Evolutionary conservation across 2,888 invertebrate genomes (phyloP), one percentile per base, ranked within the genome.

Genomic region (Eudasyphora cyanicolor): DNA sequence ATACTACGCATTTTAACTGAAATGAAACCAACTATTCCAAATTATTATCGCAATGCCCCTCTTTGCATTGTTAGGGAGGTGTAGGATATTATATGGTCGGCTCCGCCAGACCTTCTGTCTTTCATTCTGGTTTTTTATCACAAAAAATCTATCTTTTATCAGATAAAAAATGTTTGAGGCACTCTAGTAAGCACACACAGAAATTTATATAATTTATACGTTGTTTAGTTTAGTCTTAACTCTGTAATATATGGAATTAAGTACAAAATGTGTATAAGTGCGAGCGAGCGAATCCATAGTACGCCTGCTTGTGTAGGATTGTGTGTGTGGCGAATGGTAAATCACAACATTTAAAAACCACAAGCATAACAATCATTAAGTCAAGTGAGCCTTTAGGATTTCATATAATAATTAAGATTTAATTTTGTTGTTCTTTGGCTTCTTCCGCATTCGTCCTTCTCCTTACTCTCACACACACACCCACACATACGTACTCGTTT

Each of bases 381-480:
- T 79, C 67, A 67, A 79, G 75, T 73, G 67, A 69, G 51, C 49
- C 60, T 73, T 76, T 73, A 74, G 73, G 64, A 82, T 82, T 73
- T 76, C n/a, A 76, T n/a, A n/a, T 51, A 69, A 79, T 73, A 69
- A 76, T 82, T 71, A 76, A 73, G 60, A 73, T 69, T 76, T 69
- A 74, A 51, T 60, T 60, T 69, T 70, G 51, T 35, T 74, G 8
- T 29, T 67, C 7, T 24, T 57, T 27, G 62, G 29, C n/a, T 8
- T 4, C 32, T 27, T 1, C 57, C 21, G 6, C 19, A 45, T n/a
- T n/a, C 45, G n/a, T n/a, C n/a, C 6, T 14, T 14, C 45, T 45
- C n/a, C 12, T 5, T 45, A n/a, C 45, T 4, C 6, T n/a, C 45
- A n/a, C n/a, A 2, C 45, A 32, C 32, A 32, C 32, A 32, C 8